phyloP scores from a whole-genome alignment of 2,113 vertebrate species.

The Baryphthengus martii region DNA sequence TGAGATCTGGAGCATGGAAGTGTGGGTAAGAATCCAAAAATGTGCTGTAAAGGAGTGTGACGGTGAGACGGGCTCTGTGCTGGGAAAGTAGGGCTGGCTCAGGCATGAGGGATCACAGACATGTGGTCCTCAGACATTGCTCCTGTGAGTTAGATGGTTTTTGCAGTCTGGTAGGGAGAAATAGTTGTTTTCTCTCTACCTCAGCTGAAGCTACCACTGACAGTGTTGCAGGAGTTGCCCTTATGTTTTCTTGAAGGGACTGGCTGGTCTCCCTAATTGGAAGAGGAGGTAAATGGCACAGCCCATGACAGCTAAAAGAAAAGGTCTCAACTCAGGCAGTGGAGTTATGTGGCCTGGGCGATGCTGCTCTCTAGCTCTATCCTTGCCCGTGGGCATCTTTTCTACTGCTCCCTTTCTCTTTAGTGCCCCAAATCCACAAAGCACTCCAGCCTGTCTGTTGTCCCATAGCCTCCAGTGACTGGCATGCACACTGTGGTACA shows the following conservation, averaged over 20 bases:
- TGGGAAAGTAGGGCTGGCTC: neutral
- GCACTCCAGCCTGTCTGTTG: neutral
- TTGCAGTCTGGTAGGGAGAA: neutral
- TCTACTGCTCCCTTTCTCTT: neutral
- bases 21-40: neutral
- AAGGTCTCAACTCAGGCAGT: neutral
- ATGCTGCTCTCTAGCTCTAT: neutral
- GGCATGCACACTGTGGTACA: rapidly evolving
- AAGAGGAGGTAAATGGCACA: neutral
- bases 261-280: neutral
- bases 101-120: neutral
- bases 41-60: neutral
- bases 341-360: neutral
- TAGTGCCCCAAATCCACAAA: neutral
- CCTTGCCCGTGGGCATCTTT: neutral
- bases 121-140: neutral
- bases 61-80: neutral
- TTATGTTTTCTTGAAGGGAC: neutral
- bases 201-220: neutral
- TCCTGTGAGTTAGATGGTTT: neutral
- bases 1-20: neutral
- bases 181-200: neutral
- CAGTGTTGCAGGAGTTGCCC: neutral
- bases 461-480: neutral
- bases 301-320: neutral